phyloP scores from a whole-genome alignment of 2,888 invertebrate species.

The Agonopterix heracliana region DNA sequence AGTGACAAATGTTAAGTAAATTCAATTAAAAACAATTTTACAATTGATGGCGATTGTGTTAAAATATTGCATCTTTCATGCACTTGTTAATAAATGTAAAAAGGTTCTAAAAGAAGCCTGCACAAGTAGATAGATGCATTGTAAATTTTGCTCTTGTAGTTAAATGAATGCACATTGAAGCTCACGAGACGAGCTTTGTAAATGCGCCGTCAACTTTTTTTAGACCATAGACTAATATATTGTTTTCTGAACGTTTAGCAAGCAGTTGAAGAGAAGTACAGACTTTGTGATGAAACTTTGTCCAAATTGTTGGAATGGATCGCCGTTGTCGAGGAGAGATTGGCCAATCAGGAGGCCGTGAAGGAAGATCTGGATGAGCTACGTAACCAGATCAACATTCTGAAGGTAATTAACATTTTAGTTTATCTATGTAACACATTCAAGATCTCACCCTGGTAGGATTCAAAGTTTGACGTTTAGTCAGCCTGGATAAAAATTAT shows the following conservation, averaged over 20 bases:
- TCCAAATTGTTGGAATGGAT: slow-evolving; percentile 92
- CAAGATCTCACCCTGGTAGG: not conserved
- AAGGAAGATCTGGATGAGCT: slow-evolving; percentile 91
- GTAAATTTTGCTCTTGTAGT: slow-evolving; percentile 30
- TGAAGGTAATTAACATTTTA: slow-evolving; percentile 80
- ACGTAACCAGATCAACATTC: slow-evolving; percentile 90
- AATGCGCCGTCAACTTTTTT: slow-evolving; percentile 6
- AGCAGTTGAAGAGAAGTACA: slow-evolving; percentile 96
- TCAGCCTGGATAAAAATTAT: too few species aligned
- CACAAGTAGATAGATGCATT: slow-evolving; percentile 38
- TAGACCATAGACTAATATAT: slow-evolving; percentile 19
- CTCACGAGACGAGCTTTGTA: slow-evolving; percentile 19
- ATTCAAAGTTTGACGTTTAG: not conserved
- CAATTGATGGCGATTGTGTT: too few species aligned
- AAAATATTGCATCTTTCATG: not conserved
- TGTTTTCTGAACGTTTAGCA: slow-evolving; percentile 78
- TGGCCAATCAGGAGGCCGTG: slow-evolving; percentile 90
- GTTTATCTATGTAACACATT: not conserved
- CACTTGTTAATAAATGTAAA: slow-evolving; percentile 11
- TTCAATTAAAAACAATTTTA: too few species aligned
- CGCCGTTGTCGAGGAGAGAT: slow-evolving; percentile 86
- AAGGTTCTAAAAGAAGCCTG: slow-evolving; percentile 13
- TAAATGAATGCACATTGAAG: slow-evolving; percentile 21
- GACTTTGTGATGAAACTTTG: slow-evolving; percentile 90
- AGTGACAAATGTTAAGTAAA: too few species aligned